Conservation (phyloP, 2,888 invertebrate species). For the Luperina nickerlii region DNA sequence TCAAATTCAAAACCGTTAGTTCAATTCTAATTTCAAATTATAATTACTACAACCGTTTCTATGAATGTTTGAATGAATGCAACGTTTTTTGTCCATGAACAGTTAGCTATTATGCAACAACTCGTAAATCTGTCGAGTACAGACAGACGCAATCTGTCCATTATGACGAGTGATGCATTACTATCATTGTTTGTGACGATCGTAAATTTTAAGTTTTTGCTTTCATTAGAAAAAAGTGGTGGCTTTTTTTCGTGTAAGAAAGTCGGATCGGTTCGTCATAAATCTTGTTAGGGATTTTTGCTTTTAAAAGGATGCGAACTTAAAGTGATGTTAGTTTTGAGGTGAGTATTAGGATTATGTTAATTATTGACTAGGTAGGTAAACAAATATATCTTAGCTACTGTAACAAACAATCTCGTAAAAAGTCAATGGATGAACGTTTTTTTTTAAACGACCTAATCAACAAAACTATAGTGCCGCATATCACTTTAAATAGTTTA, state of each 20-base stretch:
- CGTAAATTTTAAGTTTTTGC: slow-evolving; percentile 80
- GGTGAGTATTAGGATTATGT: slow-evolving; percentile 12
- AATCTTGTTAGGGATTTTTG: slow-evolving; percentile 54
- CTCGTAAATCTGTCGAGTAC: slow-evolving; percentile 84
- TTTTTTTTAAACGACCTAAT: not conserved
- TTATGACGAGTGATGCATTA: slow-evolving; percentile 89
- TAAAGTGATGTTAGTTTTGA: slow-evolving; percentile 19
- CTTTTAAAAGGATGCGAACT: slow-evolving; percentile 29
- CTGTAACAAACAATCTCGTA: not conserved
- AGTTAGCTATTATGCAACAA: slow-evolving; percentile 81
- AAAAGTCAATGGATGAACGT: too few relatives aligned
- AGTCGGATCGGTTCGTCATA: slow-evolving; percentile 60
- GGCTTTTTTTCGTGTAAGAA: slow-evolving; percentile 58
- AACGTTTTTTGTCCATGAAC: slow-evolving; percentile 60
- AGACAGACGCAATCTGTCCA: slow-evolving; percentile 86
- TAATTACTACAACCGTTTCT: slow-evolving; percentile 53
- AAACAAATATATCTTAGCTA: not conserved
- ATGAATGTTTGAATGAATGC: slow-evolving; percentile 62
- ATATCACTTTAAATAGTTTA: not conserved
- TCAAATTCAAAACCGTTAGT: slow-evolving; percentile 51
- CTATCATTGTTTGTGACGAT: slow-evolving; percentile 82
- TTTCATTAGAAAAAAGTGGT: slow-evolving; percentile 58
- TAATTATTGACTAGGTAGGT: not conserved
- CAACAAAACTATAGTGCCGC: not conserved
- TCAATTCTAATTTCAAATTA: slow-evolving; percentile 60